Base-by-base conservation (phyloP, 2,888 invertebrate genomes). In the Limnephilus auricula region DNA sequence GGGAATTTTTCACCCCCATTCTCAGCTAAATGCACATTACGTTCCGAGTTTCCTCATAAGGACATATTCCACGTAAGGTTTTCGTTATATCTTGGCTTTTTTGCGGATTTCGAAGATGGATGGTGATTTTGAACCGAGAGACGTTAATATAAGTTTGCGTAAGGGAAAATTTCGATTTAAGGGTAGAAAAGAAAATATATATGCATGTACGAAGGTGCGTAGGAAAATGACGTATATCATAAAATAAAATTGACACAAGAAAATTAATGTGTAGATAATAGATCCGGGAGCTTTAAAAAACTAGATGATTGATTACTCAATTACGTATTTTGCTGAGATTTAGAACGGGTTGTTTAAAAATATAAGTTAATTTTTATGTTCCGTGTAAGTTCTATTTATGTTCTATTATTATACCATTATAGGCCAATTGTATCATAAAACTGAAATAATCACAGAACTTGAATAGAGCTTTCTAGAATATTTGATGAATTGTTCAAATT, bases 11-110 rank as follows among this genome's bases (percentile, higher is more conserved):
- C 25, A 65, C 83, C 0, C n/a, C 32, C 83, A 25, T 34, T 34
- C 83, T 83, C 37, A 34, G n/a, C 32, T 83, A 83, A 83, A 83
- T 83, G 83, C 83, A 83, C 83, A 83, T 83, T 83, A 83, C 37
- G 83, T 34, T 65, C 25, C 25, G 65, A 65, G 65, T 65, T 25
- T 65, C 25, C n/a, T n/a, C 65, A n/a, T 65, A 65, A n/a, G 50
- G 50, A 65, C 25, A n/a, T 65, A n/a, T 25, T 65, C 65, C 25
- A 25, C 25, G 65, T 65, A 65, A 25, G 9, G 18, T 65, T 65
- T 65, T 15, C 18, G 6, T n/a, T 65, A n/a, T n/a, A 65, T 65
- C 65, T 9, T n/a, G 65, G 0, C 65, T 65, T 65, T 65, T 65
- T 25, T 9, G 25, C 25, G 25, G 65, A 65, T 65, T n/a, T 65